Base-by-base conservation (phyloP, 2,797 vertebrate species). In the Esox lucius region DNA sequence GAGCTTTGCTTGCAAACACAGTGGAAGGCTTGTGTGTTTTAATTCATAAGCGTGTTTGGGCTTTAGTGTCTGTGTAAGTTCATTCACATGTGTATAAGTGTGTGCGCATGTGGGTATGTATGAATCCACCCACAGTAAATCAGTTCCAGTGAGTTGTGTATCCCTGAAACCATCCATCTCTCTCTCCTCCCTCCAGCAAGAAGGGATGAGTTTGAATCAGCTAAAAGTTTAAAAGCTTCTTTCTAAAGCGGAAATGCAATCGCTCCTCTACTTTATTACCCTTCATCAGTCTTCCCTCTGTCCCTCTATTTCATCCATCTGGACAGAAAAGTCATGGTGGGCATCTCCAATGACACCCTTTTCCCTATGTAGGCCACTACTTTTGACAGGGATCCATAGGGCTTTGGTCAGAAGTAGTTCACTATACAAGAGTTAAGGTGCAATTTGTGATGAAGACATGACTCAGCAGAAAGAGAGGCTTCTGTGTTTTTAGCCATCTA, bases 141-240 rank as follows among this genome's bases (percentile, higher is more conserved):
- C 42, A 46, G 42, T 5, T 13, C 42, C 42, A 46, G 42, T 46
- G 12, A 12, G 12, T 46, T 46, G 42, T 46, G 56, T 61, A 61
- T 81, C 78, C 68, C 78, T 71, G 65, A 82, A 70, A 77, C 81
- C 84, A 92, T 92, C 85, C 80, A 90, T 93, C 90, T 91, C 78
- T 80, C 78, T 85, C 79, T 85, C 84, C 84, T 82, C 89, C 82
- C 83, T 80, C 72, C 70, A 17, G 59, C 31, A 75, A 80, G 64
- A 75, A 49, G 56, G 70, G 72, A 76, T 59, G 53, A 35, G 82
- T 87, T 87, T 87, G 86, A 92, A 91, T 91, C 91, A 87, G 90
- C 89, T 91, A 89, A 91, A 91, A 90, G 80, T 91, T 90, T 90
- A 88, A 91, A 91, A 91, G 87, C 86, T 87, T 91, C 86, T 87